Evolutionary conservation across 2,797 vertebrate genomes (phyloP), one percentile per base, ranked within the genome.

Genomic region (Lagocephalus sceleratus): DNA sequence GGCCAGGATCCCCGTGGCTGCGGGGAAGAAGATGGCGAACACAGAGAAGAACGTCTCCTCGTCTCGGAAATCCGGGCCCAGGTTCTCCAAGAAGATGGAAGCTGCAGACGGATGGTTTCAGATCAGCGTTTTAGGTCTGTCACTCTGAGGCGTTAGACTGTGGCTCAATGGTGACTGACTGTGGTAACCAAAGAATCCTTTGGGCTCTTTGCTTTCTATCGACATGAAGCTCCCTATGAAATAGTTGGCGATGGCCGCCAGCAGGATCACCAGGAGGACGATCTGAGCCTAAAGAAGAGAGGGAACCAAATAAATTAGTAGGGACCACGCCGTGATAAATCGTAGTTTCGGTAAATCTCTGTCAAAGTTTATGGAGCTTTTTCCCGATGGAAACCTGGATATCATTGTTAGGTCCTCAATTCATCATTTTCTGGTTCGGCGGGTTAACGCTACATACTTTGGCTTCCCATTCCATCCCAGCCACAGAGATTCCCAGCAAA

Each of bases 401-500:
- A 11, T 29, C 8, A 7, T 29, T 29, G 9, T 10, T 29, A 9
- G 29, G 2, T 29, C 29, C 2, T 2, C 32, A 3, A 35, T 12
- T 12, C 12, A 14, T 14, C 2, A 35, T 14, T 35, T 35, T 35
- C 32, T 14, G 32, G 0, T 5, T 42, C 5, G 17, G 40, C 19
- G n/a, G 16, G 5, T 8, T 7, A 42, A n/a, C 10, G 2, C n/a
- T 6, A n/a, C 8, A 32, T 88, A 95, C 96, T 90, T 98, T 98
- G 46, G 96, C 94, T 85, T 98, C 96, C 96, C 96, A 98, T 73
- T 98, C 96, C 96, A 98, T 98, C 71, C 96, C 96, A 5, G 96
- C 96, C 21, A 98, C 90, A 2, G 96, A 98, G 84, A 98, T 98
- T 7, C 94, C 96, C 73, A 98, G 81, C 62, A 98, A 82, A 51